Evolutionary conservation across 2,888 invertebrate genomes (phyloP), one percentile per base, ranked within the genome.

Genomic region (Phragmatobia fuliginosa): DNA sequence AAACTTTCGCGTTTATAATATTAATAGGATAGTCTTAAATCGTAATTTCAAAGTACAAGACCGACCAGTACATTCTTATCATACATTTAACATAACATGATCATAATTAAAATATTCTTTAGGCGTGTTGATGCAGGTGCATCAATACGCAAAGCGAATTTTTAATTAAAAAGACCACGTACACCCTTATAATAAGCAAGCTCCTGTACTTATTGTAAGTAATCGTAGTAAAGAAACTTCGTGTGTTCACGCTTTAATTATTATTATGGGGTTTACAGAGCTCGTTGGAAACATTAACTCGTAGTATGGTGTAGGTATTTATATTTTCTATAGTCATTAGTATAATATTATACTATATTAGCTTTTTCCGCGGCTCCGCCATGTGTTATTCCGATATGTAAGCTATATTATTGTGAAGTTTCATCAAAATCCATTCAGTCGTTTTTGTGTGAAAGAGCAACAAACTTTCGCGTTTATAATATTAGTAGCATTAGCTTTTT

Each of bases 21-120:
- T n/a, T n/a, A n/a, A n/a, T n/a, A n/a, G n/a, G 7, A 33, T 33
- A 33, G 33, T 7, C 33, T 33, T 3, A 38, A 14, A 14, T 38
- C 11, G 4, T 2, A 52, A 14, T 52, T 52, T 25, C n/a, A 52
- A 52, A 52, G 14, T 52, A 8, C 3, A 14, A 52, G 14, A 5
- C 25, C 49, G 49, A 52, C 25, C 2, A n/a, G 8, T n/a, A 60
- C 33, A n/a, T 21, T 60, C 33, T 60, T 60, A 56, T 56, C 56
- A 28, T 28, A 56, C 6, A 56, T 56, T 56, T 28, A 56, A 56
- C 56, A 28, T 28, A 28, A 16, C 56, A 56, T 28, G 7, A 56
- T 69, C 63, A 85, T 85, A 87, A 87, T 89, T 87, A 87, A 85
- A 83, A 88, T 88, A 88, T 88, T 87, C 88, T 87, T 87, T 87